These are phyloP conservation scores for Amphipoea lucens DNA, from an alignment of 2,888 invertebrate genomes.

Conservation along the genomic window DNA sequence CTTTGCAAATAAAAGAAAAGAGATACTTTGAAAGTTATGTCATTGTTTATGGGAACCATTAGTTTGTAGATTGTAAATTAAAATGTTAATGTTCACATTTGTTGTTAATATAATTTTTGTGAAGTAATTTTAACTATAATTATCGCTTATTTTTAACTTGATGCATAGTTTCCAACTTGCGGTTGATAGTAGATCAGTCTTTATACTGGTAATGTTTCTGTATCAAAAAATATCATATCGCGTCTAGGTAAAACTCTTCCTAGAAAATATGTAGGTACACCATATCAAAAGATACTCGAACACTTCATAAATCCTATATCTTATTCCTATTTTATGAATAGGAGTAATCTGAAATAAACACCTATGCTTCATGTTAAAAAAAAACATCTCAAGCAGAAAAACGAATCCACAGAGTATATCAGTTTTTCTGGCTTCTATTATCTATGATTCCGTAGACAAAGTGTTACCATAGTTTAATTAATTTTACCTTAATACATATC, in stretches of 20 bases:
- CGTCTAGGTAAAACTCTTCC: conserved; percentile 36
- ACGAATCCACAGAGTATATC: conserved; percentile 36
- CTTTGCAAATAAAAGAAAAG: background rate
- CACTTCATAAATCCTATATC: background rate
- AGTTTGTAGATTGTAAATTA: conserved; percentile 88
- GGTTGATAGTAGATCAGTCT: conserved; percentile 35
- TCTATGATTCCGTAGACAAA: conserved; percentile 81
- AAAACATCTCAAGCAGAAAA: conserved; percentile 29
- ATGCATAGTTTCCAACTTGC: conserved; percentile 51
- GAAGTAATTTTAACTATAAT: conserved; percentile 62
- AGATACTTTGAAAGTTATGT: conserved; percentile 6
- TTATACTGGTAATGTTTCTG: conserved; percentile 28
- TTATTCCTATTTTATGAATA: conserved; percentile 24
- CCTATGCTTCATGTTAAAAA: conserved; percentile 54
- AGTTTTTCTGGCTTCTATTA: conserved; percentile 54
- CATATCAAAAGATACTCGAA: conserved; percentile 50
- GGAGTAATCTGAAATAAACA: conserved; percentile 20
- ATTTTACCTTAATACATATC: conserved; percentile 83
- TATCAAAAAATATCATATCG: conserved; percentile 40
- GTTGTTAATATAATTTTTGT: conserved; percentile 77
- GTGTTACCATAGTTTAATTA: conserved; percentile 88
- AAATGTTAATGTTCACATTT: conserved; percentile 83
- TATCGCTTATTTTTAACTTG: conserved; percentile 60
- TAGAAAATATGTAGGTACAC: conserved; percentile 41
- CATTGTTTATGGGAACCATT: conserved; percentile 46